Percentiles rank a stretch among this genome's conserved stretches.
Evolutionary conservation across 2,797 vertebrate species (phyloP).

Genomic region (Sternotherus odoratus): DNA sequence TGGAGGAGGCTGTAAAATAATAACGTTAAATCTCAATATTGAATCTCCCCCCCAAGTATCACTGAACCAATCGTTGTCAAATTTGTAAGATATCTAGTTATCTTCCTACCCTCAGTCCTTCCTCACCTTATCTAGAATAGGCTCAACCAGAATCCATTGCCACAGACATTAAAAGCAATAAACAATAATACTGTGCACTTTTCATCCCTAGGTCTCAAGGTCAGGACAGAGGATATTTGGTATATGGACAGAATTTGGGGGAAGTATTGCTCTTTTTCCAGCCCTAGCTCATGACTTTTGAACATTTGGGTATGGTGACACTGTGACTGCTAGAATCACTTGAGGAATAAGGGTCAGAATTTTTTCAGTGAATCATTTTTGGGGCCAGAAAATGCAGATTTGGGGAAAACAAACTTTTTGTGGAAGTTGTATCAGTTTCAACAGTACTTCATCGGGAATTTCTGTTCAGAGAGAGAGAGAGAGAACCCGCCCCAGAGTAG

Average conservation of each 20-base stretch:
- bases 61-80: not conserved
- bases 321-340: no score
- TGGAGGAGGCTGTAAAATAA: not conserved
- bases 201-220: not conserved
- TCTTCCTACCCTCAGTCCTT: not conserved
- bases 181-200: not conserved
- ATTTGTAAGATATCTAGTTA: not conserved
- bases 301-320: no score
- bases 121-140: rapidly evolving
- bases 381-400: not conserved
- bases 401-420: not conserved
- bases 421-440: not conserved
- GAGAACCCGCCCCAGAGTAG: not conserved
- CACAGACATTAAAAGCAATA: rapidly evolving
- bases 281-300: no score
- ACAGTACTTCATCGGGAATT: not conserved
- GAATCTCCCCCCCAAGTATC: not conserved
- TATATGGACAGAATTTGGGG: not conserved
- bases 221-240: not conserved
- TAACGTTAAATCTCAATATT: not conserved
- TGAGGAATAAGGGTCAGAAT: no score
- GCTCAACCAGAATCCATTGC: rapidly evolving
- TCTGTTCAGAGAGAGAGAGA: not conserved
- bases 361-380: not conserved
- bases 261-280: not conserved